A percentile compares a stretch with the other conserved stretches of the same genome.
Conservation (phyloP, 2,888 invertebrate genomes). For the Lottia gigantea region DNA sequence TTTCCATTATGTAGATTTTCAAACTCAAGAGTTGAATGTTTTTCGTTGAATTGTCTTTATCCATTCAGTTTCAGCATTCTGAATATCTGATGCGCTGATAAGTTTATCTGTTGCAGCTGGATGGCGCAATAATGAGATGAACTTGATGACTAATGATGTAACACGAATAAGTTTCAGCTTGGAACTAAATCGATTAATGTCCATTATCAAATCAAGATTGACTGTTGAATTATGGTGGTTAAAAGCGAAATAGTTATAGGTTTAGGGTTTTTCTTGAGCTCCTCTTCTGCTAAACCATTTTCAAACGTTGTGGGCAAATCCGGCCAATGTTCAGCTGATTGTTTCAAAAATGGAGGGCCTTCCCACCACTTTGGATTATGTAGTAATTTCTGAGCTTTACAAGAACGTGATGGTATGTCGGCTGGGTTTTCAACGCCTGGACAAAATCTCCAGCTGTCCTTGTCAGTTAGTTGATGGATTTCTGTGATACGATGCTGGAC, state of each 20-base stretch:
- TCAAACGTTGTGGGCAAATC: constrained; percentile 10
- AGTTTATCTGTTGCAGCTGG: neutral
- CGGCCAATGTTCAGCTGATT: constrained; percentile 1
- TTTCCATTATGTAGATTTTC: neutral
- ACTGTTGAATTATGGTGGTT: neutral
- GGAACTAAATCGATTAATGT: constrained; percentile 5
- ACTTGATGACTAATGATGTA: neutral
- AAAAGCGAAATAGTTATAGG: neutral
- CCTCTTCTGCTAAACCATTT: neutral
- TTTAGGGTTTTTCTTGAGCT: neutral
- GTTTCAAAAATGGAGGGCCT: neutral
- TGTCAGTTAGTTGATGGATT: constrained; percentile 4
- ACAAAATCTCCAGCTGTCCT: constrained; percentile 4
- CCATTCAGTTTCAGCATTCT: too few relatives aligned
- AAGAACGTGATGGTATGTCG: neutral
- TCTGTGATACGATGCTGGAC: constrained; percentile 1
- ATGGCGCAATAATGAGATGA: neutral
- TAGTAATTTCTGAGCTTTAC: neutral
- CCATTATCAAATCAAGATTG: neutral
- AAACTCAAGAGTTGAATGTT: neutral
- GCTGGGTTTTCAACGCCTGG: constrained; percentile 7
- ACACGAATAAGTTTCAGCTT: neutral
- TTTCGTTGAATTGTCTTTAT: constrained; percentile 2
- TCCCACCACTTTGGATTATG: neutral
- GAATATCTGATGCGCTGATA: neutral